Percentiles rank a stretch among this genome's conserved stretches.
phyloP scores from a whole-genome alignment of 1,140 invertebrate genomes.

The Macrosteles quadrilineatus region DNA sequence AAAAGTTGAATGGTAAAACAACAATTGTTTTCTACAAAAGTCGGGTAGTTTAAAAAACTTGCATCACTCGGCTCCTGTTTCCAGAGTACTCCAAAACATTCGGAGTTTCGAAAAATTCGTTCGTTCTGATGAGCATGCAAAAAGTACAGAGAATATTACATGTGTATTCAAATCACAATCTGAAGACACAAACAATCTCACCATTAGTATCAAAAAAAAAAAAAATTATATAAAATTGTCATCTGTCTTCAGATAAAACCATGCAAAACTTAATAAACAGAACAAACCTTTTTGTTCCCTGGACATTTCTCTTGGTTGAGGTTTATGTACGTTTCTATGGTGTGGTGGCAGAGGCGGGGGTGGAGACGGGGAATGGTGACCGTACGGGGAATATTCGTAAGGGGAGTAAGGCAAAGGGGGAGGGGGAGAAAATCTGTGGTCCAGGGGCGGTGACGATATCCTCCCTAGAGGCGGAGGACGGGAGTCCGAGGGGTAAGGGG shows the following conservation, averaged over 20 bases:
- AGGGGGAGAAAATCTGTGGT: conserved; percentile 37
- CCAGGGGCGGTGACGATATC: conserved; percentile 60
- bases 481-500: conserved; percentile 49
- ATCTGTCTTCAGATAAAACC: too few species aligned
- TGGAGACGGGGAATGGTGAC: conserved; percentile 32
- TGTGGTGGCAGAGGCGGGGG: conserved; percentile 31
- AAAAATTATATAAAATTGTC: too few species aligned
- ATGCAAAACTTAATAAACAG: too few species aligned
- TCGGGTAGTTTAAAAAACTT: background rate
- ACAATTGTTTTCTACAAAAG: too few species aligned
- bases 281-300: conserved; percentile 37
- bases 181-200: too few species aligned
- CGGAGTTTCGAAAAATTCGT: conserved; percentile 31
- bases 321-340: conserved; percentile 27
- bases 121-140: conserved; percentile 14
- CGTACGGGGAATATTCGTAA: conserved; percentile 3
- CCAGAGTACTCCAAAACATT: conserved; percentile 30
- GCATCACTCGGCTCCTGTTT: conserved; percentile 12
- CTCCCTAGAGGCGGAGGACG: conserved; percentile 63
- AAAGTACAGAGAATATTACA: conserved; percentile 16
- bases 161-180: too few species aligned
- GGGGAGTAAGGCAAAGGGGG: conserved; percentile 32
- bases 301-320: conserved; percentile 32
- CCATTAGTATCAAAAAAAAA: too few species aligned
- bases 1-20: too few species aligned